Evolutionary conservation across 2,797 vertebrate genomes (phyloP).

Genomic region (Phoeniculus purpureus): DNA sequence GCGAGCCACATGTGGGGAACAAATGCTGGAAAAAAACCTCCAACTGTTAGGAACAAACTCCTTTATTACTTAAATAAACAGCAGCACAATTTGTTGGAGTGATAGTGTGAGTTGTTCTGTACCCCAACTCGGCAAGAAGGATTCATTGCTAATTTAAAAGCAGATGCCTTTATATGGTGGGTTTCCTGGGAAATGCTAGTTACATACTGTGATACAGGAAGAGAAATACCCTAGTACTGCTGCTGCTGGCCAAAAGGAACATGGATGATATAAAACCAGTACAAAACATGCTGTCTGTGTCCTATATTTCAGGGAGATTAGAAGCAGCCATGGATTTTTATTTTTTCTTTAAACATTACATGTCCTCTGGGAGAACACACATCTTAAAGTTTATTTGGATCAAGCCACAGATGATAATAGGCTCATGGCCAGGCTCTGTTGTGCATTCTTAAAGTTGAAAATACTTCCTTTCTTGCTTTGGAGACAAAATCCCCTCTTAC

Average conservation of each 20-base stretch:
- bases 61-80: slow-evolving; percentile 58
- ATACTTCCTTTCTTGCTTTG: slow-evolving; percentile 49
- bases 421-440: slow-evolving; percentile 41
- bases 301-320: slow-evolving; percentile 53
- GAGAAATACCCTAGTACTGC: slow-evolving; percentile 7
- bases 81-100: slow-evolving; percentile 1
- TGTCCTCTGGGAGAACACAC: slow-evolving; percentile 38
- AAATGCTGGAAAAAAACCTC: slow-evolving; percentile 46
- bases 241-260: slow-evolving; percentile 13
- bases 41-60: slow-evolving; percentile 51
- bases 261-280: neutral
- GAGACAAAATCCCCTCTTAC: slow-evolving; percentile 40
- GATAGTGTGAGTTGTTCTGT: neutral
- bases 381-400: slow-evolving; percentile 47
- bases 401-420: slow-evolving; percentile 36
- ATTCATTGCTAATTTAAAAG: slow-evolving; percentile 16
- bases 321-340: neutral
- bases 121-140: neutral
- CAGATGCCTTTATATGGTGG: slow-evolving; percentile 23
- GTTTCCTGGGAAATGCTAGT: slow-evolving; percentile 13
- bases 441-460: slow-evolving; percentile 56
- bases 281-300: slow-evolving; percentile 11
- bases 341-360: neutral
- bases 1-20: slow-evolving; percentile 60
- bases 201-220: slow-evolving; percentile 11